These are phyloP conservation scores for Drosophila falleni DNA, from an alignment of 2,888 invertebrate species.

Conservation along the genomic window DNA sequence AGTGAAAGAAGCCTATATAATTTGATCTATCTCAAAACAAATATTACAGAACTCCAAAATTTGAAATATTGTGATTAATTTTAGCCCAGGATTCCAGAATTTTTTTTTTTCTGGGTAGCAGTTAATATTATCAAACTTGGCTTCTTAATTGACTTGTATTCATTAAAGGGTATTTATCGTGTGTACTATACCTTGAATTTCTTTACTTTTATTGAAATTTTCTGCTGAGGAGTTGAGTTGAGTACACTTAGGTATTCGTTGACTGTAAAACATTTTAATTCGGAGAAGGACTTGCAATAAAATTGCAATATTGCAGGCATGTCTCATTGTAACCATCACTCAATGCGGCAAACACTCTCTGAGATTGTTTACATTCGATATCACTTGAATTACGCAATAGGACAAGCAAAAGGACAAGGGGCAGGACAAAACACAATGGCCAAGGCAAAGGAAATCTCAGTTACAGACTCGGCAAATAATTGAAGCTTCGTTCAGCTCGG, in stretches of 20 bases:
- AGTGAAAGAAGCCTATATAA: too few species aligned
- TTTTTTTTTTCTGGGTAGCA: too few species aligned
- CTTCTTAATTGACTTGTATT: not conserved
- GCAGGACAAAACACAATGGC: constrained; percentile 11
- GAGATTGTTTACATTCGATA: constrained; percentile 24
- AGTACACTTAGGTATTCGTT: constrained; percentile 4
- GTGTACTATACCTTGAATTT: not conserved
- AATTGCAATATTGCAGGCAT: constrained; percentile 15
- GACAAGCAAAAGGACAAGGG: not conserved
- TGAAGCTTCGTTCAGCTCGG: constrained; percentile 12
- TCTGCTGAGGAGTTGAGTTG: not conserved
- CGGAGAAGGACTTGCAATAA: constrained; percentile 21
- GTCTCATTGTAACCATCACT: constrained; percentile 8
- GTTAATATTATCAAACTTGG: not conserved
- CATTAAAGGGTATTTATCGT: not conserved
- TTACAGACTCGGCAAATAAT: constrained; percentile 8
- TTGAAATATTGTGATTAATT: too few species aligned
- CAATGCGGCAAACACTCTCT: constrained; percentile 11
- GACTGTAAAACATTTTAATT: constrained; percentile 39
- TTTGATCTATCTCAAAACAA: too few species aligned
- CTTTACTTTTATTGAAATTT: not conserved
- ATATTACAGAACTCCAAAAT: too few species aligned
- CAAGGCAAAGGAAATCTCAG: constrained; percentile 15
- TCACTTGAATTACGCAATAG: constrained; percentile 14
- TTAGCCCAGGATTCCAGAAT: too few species aligned